Evolutionary conservation across 2,888 invertebrate genomes (phyloP), one percentile per base, ranked within the genome.

Genomic region (Nezara viridula): DNA sequence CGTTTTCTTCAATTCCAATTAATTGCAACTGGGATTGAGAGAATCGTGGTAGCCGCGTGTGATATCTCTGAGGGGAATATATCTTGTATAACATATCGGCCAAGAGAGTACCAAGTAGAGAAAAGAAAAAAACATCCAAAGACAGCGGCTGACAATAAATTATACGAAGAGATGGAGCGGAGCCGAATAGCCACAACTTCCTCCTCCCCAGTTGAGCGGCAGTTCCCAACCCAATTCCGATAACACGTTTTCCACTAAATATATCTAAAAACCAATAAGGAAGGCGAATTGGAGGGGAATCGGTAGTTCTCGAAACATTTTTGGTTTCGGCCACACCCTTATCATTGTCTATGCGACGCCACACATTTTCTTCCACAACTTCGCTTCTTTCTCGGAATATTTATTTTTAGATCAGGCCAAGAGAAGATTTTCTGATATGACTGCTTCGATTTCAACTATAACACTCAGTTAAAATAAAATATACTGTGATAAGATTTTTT

Each of bases 191-290:
- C 9, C 55, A 21, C 27, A 14, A 16, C 60, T 27, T 27, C 27
- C 60, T 16, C 16, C 16, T 16, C 27, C 16, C 60, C 3, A 5
- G 16, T 60, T 60, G 16, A 32, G 16, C 27, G 60, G 16, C 27
- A 27, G 60, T 60, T 60, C 60, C 27, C 32, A 60, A 60, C 60
- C 60, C 60, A 60, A 60, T 60, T 60, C 60, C 14, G 60, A 60
- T 60, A 60, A 60, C 10, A 3, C 55, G 4, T 60, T 60, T 60
- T 60, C 55, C 55, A 10, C 10, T 12, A 60, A 60, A 60, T 60
- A 60, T 12, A 60, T 60, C 55, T 60, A n/a, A 16, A 60, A 60
- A 27, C n/a, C 12, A 60, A 60, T 60, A 60, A 27, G 55, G 10
- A 27, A 60, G n/a, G 12, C n/a, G 27, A 60, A 60, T 27, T 60